Evolutionary conservation across 1,140 invertebrate species (phyloP).

Genomic region (Sipha flava): DNA sequence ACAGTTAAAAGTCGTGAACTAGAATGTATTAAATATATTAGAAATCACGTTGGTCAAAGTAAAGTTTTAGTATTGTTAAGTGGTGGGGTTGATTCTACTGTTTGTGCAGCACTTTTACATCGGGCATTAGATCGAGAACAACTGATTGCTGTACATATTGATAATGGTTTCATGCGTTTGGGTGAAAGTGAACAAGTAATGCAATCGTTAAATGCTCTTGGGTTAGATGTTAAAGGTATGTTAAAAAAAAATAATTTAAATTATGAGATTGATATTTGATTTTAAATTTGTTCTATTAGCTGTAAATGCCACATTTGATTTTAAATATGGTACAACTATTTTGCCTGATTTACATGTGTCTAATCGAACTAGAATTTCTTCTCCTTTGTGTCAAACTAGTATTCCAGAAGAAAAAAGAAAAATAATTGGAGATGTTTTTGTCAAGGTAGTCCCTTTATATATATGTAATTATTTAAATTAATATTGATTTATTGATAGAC

Average conservation of each 20-base stretch:
- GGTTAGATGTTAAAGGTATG: slow-evolving; percentile 69
- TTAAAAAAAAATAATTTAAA: not conserved
- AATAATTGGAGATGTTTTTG: slow-evolving; percentile 98
- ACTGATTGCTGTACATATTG: slow-evolving; percentile 93
- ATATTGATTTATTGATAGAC: slow-evolving; percentile 45
- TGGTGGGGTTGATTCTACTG: slow-evolving; percentile 96
- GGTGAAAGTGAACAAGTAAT: slow-evolving; percentile 85
- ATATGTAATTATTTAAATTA: not conserved
- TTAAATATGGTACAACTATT: slow-evolving; percentile 67
- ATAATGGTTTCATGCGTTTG: slow-evolving; percentile 98
- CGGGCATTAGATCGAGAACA: slow-evolving; percentile 82
- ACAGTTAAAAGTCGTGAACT: slow-evolving; percentile 80
- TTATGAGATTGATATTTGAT: not conserved
- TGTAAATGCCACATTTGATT: slow-evolving; percentile 63
- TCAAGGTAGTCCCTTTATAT: slow-evolving; percentile 51
- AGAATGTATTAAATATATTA: slow-evolving; percentile 91
- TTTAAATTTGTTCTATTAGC: slow-evolving; percentile 45
- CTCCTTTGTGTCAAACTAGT: slow-evolving; percentile 74
- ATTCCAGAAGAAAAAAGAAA: slow-evolving; percentile 95
- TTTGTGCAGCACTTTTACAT: slow-evolving; percentile 89
- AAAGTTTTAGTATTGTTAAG: slow-evolving; percentile 93
- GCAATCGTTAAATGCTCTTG: slow-evolving; percentile 72
- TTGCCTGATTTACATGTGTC: slow-evolving; percentile 52
- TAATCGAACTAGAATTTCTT: slow-evolving; percentile 65
- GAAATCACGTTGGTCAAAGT: slow-evolving; percentile 76